Conservation (phyloP, 2,113 vertebrate species). For the Urocitellus parryii region DNA sequence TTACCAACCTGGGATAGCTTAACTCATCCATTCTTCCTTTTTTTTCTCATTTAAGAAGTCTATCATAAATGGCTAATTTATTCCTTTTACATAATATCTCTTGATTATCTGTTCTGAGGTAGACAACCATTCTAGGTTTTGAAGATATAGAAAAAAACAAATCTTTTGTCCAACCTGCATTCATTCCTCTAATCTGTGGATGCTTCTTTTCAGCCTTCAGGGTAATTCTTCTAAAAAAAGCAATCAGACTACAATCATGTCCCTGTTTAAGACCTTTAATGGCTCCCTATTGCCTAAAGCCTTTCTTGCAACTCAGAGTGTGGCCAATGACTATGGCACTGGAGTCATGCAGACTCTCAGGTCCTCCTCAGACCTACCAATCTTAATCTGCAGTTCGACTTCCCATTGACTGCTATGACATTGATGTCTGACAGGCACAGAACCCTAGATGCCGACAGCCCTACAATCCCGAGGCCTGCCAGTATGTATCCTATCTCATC, state of each 20-base stretch:
- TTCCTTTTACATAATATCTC: background rate
- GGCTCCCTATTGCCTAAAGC: background rate
- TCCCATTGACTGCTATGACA: background rate
- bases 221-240: background rate
- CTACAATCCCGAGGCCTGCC: background rate
- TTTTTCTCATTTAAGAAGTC: slow-evolving; percentile 23
- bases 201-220: background rate
- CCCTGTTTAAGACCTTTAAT: background rate
- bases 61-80: slow-evolving; percentile 27
- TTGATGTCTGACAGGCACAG: background rate
- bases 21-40: background rate
- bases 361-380: background rate
- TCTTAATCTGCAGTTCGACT: background rate
- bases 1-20: background rate
- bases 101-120: background rate
- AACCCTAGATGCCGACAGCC: background rate
- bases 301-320: background rate
- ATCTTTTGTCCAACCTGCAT: background rate
- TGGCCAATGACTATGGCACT: background rate
- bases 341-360: background rate
- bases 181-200: background rate
- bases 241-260: background rate
- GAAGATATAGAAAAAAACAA: background rate
- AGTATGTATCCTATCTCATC: background rate
- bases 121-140: background rate